A percentile compares a stretch with the other conserved stretches of the same genome.
phyloP scores from a whole-genome alignment of 2,888 invertebrate species.

The Sympetrum striolatum region DNA sequence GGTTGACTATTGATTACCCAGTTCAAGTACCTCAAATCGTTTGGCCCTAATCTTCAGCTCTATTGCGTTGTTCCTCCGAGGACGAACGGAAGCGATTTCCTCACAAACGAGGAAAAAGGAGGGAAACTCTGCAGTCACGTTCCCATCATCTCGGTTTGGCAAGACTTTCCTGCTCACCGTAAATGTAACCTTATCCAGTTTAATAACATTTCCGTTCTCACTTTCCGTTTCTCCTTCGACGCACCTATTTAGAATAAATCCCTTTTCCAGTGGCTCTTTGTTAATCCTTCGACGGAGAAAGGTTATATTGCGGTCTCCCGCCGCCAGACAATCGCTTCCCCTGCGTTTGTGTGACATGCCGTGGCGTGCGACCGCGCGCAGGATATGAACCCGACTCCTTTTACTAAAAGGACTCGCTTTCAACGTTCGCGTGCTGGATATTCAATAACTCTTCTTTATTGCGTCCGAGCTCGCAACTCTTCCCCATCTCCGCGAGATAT shows the following conservation, averaged over 20 bases:
- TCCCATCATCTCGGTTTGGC: no score
- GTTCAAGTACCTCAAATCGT: no score
- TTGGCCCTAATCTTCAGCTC: no score
- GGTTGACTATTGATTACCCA: no score
- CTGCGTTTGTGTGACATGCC: background rate
- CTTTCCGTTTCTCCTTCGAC: background rate
- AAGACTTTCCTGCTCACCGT: no score
- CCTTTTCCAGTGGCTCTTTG: background rate
- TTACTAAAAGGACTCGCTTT: background rate
- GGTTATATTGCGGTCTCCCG: background rate
- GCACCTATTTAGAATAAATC: background rate
- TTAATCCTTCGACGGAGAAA: background rate
- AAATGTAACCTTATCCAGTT: background rate
- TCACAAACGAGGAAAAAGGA: no score
- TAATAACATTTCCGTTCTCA: background rate
- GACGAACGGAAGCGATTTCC: no score
- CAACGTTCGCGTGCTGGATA: slow-evolving; percentile 1
- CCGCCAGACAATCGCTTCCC: background rate
- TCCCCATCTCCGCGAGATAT: background rate
- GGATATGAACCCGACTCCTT: slow-evolving; percentile 19
- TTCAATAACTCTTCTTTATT: background rate
- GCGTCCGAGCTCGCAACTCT: background rate
- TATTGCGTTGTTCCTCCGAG: no score
- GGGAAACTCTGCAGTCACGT: no score
- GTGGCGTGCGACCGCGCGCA: slow-evolving; percentile 15